phyloP scores from a whole-genome alignment of 2,888 invertebrate genomes.

The Dioctria linearis region DNA sequence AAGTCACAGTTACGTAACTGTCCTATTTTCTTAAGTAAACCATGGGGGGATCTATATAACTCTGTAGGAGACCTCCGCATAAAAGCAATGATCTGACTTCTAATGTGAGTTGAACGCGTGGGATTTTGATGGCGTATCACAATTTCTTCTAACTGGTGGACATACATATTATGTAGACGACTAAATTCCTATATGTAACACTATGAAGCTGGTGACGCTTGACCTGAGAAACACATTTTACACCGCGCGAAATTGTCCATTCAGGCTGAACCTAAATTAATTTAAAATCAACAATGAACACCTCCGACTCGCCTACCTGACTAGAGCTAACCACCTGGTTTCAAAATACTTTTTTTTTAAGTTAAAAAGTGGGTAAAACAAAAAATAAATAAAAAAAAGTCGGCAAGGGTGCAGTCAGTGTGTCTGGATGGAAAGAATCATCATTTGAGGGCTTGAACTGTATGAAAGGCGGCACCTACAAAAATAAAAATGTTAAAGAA shows the following conservation, averaged over 20 bases:
- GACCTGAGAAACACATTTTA: neutral
- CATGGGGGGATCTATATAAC: neutral
- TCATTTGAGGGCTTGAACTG: neutral
- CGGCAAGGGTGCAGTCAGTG: constrained; percentile 34
- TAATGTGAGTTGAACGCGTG: constrained; percentile 41
- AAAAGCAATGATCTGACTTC: constrained; percentile 3
- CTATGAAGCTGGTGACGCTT: too few species aligned
- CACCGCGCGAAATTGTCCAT: constrained; percentile 40
- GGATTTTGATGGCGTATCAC: neutral
- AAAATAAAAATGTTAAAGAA: neutral
- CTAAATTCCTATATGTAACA: too few species aligned
- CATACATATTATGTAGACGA: too few species aligned
- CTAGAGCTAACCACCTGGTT: constrained; percentile 25
- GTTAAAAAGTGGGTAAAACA: neutral
- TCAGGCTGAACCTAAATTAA: constrained; percentile 46
- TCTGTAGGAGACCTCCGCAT: neutral
- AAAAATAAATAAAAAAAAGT: constrained; percentile 5
- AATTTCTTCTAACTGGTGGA: neutral
- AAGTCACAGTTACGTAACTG: constrained; percentile 26
- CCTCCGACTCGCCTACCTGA: constrained; percentile 42
- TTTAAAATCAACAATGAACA: constrained; percentile 42
- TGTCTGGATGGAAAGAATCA: constrained; percentile 34
- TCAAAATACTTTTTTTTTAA: neutral
- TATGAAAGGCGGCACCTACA: constrained; percentile 42
- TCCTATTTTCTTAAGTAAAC: constrained; percentile 14